phyloP scores from a whole-genome alignment of 2,888 invertebrate genomes.

The Entomobrya proxima region DNA sequence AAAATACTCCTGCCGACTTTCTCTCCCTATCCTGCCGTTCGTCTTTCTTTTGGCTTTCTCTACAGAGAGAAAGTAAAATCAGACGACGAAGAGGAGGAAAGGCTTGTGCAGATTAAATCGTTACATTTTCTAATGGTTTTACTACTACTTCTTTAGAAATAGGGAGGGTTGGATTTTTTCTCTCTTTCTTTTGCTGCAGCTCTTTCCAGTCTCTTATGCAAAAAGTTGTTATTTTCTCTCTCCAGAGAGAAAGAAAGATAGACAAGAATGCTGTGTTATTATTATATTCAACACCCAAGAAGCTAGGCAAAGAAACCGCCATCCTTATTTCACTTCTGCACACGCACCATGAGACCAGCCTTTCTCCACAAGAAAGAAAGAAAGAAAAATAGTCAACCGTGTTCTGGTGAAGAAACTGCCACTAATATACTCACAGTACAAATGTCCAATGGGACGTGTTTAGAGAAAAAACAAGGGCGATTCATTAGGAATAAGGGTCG shows the following conservation, averaged over 20 bases:
- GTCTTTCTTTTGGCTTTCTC: no score
- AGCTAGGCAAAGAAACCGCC: constrained; percentile 5
- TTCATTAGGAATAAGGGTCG: constrained; percentile 22
- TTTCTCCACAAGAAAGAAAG: no score
- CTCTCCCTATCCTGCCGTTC: constrained; percentile 4
- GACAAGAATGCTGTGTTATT: constrained; percentile 27
- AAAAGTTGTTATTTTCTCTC: constrained; percentile 38
- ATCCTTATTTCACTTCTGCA: neutral
- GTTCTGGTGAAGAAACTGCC: neutral
- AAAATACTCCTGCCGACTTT: constrained; percentile 29
- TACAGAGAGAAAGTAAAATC: neutral
- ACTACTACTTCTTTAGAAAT: neutral
- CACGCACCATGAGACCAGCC: neutral
- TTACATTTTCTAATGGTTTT: constrained; percentile 44
- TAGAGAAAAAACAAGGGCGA: neutral
- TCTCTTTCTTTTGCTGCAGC: neutral
- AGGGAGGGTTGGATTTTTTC: neutral
- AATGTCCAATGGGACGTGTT: constrained; percentile 3
- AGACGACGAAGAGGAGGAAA: neutral
- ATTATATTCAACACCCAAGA: no score
- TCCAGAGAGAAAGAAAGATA: constrained; percentile 11
- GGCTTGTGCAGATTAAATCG: constrained; percentile 58
- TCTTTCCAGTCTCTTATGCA: constrained; percentile 11
- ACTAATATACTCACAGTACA: neutral
- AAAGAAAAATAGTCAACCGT: neutral